Conservation (phyloP, 2,888 invertebrate genomes). For the Chironomus riparius region DNA sequence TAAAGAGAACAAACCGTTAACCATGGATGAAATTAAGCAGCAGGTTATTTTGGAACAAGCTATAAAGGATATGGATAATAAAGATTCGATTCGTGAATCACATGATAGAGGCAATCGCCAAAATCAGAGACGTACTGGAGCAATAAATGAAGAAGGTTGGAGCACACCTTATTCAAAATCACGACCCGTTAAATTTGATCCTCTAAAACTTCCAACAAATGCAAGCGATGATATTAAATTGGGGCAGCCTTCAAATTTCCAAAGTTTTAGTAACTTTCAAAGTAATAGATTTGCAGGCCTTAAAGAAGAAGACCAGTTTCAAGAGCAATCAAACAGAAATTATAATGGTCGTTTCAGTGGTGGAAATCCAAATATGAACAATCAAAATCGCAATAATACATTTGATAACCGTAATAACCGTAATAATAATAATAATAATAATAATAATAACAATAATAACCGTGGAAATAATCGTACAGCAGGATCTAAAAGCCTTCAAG, state of each 20-base stretch:
- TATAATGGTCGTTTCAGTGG: slow-evolving; percentile 24
- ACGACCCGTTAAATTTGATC: slow-evolving; percentile 10
- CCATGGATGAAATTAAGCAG: slow-evolving; percentile 87
- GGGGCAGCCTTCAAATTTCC: not conserved
- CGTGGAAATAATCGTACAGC: not conserved
- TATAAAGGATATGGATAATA: not conserved
- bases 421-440: too few species aligned
- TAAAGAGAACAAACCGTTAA: slow-evolving; percentile 76
- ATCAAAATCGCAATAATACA: not conserved
- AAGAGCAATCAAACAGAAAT: not conserved
- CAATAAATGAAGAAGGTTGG: slow-evolving; percentile 21
- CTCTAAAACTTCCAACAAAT: not conserved
- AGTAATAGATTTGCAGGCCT: slow-evolving; percentile 14
- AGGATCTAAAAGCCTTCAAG: slow-evolving; percentile 8
- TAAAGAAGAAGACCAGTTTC: slow-evolving; percentile 17
- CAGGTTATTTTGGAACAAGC: slow-evolving; percentile 5
- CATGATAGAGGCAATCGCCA: not conserved
- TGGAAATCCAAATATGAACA: not conserved
- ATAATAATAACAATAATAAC: not conserved
- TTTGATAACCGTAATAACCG: not conserved
- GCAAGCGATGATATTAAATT: not conserved
- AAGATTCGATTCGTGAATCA: not conserved
- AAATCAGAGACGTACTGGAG: not conserved
- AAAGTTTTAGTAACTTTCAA: not conserved
- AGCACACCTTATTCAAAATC: slow-evolving; percentile 3